Conservation (phyloP, 2,797 vertebrate species). For the Pagetopsis macropterus region DNA sequence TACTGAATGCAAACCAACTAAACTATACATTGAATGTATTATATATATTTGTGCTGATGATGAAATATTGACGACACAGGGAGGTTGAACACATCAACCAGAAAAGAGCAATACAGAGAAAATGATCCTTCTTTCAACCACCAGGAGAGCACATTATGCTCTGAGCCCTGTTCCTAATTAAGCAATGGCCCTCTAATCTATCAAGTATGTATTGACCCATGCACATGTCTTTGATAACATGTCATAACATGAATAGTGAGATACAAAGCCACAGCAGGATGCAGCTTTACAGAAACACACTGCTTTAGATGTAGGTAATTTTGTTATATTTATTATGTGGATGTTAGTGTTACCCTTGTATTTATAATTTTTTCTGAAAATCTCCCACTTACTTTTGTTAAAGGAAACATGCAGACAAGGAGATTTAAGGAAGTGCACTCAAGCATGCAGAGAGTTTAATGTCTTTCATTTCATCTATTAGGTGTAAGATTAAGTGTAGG, state of each 20-base stretch:
- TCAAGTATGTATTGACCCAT: slow-evolving; percentile 49
- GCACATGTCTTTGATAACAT: slow-evolving; percentile 45
- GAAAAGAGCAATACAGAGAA: slow-evolving; percentile 24
- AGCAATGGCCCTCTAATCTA: slow-evolving; percentile 41
- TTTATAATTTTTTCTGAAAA: background rate
- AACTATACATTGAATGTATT: background rate
- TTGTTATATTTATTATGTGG: background rate
- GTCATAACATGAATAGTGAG: slow-evolving; percentile 4
- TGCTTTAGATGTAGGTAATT: background rate
- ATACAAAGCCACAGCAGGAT: slow-evolving; percentile 14
- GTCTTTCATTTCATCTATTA: background rate
- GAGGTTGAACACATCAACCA: background rate
- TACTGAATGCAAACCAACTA: background rate
- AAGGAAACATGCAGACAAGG: background rate
- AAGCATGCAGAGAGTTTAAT: background rate
- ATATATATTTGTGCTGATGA: background rate
- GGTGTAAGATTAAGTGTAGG: background rate
- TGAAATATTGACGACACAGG: slow-evolving; percentile 6
- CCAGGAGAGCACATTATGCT: slow-evolving; percentile 11
- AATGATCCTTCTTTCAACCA: slow-evolving; percentile 39
- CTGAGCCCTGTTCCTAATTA: slow-evolving; percentile 41
- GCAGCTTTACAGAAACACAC: background rate
- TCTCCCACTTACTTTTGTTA: background rate
- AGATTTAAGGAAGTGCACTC: background rate
- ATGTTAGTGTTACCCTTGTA: background rate